A percentile compares a stretch with the other conserved stretches of the same genome.
These are phyloP conservation scores for Paedocypris sp. DNA, from an alignment of 2,113 vertebrate species.

Conservation along the genomic window DNA sequence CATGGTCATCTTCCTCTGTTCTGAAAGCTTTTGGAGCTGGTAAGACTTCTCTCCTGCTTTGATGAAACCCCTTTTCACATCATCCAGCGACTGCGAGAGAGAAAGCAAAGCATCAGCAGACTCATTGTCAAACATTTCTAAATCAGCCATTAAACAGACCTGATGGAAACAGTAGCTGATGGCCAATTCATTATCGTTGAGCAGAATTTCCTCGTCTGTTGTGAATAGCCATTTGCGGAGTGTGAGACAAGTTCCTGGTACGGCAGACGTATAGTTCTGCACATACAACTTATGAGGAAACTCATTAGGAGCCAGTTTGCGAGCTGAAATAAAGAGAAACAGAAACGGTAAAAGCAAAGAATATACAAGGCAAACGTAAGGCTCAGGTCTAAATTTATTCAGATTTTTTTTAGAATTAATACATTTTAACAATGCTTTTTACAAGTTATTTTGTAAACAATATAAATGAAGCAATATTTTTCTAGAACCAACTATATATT, in stretches of 20 bases:
- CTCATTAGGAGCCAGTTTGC: conserved; percentile 91
- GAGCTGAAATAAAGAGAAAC: conserved; percentile 55
- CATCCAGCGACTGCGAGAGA: conserved; percentile 74
- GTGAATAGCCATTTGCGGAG: conserved; percentile 95
- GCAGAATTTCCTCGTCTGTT: conserved; percentile 81
- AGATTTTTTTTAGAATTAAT: too few species aligned
- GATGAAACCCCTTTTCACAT: conserved; percentile 93
- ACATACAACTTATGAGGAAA: conserved; percentile 97
- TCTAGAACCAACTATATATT: too few species aligned
- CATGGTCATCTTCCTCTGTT: conserved; percentile 95
- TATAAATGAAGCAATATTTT: too few species aligned
- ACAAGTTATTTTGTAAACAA: too few species aligned
- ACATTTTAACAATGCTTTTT: too few species aligned
- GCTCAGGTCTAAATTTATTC: too few species aligned
- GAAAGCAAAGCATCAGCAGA: neutral
- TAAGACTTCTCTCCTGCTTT: conserved; percentile 94
- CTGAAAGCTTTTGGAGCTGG: conserved; percentile 89
- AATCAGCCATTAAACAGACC: too few species aligned
- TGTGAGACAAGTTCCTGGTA: conserved; percentile 87
- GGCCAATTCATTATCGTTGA: conserved; percentile 86
- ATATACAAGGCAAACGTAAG: too few species aligned
- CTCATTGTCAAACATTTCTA: too few species aligned
- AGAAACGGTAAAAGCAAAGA: too few species aligned
- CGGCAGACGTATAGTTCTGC: conserved; percentile 92
- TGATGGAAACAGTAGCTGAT: conserved; percentile 94